Evolutionary conservation across 2,797 vertebrate species (phyloP).

Genomic region (Paguma larvata): DNA sequence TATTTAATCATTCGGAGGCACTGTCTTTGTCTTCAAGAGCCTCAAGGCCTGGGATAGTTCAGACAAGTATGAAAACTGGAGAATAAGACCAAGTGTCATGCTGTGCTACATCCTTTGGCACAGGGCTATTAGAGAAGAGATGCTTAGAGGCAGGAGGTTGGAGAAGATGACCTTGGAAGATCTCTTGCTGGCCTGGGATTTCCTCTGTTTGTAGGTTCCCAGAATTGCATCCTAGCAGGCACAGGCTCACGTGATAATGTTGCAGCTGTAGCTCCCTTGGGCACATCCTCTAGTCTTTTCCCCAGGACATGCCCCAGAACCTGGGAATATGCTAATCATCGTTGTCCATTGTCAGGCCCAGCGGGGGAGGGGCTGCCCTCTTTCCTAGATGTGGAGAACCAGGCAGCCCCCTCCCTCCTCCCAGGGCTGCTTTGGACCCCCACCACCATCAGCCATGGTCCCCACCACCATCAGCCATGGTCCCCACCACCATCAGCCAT

Average conservation of each 20-base stretch:
- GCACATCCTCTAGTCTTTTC: neutral
- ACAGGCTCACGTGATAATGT: too few relatives aligned
- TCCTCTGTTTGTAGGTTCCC: neutral
- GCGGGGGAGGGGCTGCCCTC: neutral
- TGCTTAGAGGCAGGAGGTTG: neutral
- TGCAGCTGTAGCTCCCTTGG: neutral
- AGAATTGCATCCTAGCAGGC: neutral
- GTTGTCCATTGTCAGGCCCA: neutral
- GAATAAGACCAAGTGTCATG: neutral
- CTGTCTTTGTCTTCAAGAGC: neutral
- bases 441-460: neutral
- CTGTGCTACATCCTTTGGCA: neutral
- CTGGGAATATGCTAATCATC: neutral
- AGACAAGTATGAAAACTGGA: neutral
- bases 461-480: neutral
- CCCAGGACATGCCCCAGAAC: neutral
- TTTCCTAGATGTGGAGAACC: neutral
- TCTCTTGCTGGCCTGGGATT: neutral
- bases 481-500: neutral
- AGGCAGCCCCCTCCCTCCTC: neutral
- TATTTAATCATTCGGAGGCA: neutral
- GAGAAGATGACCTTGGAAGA: conserved; percentile 11
- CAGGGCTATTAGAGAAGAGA: neutral
- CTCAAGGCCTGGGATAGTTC: neutral
- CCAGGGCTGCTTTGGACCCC: neutral